Base-by-base conservation (phyloP, 1,140 invertebrate genomes). In the Anadara kagoshimensis region DNA sequence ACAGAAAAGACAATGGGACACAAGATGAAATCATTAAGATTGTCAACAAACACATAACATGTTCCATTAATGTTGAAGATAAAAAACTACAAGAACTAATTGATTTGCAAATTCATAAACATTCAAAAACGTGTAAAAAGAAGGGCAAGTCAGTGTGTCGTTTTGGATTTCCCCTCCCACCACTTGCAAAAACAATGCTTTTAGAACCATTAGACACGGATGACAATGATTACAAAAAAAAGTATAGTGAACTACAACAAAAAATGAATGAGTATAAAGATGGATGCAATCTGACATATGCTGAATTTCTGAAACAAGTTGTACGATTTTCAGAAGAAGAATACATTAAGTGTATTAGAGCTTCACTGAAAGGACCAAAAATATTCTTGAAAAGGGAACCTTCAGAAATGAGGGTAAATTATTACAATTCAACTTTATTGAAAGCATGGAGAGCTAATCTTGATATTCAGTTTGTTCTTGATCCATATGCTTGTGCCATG, bases 141-240 rank as follows among this genome's bases (percentile, higher is more conserved):
- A 65, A 66, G 45, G 45, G 51, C 12, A 44, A 61, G 49, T 63
- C 53, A 44, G 24, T 62, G 7, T 79, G 80, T 73, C 67, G 78
- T 43, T 82, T 82, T 75, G 66, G 70, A 10, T 75, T 73, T 65
- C 80, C 78, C 5, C n/a, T 68, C 5, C 75, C 75, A n/a, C 78
- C 77, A 53, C 57, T 81, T 61, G 26, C 43, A 45, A 26, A 51
- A 73, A 81, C 71, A 43, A 62, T 72, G 45, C 43, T 77, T 16
- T 63, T 75, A n/a, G 51, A 74, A 54, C 74, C 79, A 41, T 61
- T 79, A 59, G 71, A 75, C 20, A 0, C 16, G 51, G 62, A 78
- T 47, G 58, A 54, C 18, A 47, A 53, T 11, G 59, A 76, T 36
- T 76, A 70, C 49, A 61, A 56, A 45, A 26, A 59, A 53, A 22